A percentile compares a stretch with the other conserved stretches of the same genome.
Conservation (phyloP, 2,113 vertebrate genomes). For the Raja brachyura region DNA sequence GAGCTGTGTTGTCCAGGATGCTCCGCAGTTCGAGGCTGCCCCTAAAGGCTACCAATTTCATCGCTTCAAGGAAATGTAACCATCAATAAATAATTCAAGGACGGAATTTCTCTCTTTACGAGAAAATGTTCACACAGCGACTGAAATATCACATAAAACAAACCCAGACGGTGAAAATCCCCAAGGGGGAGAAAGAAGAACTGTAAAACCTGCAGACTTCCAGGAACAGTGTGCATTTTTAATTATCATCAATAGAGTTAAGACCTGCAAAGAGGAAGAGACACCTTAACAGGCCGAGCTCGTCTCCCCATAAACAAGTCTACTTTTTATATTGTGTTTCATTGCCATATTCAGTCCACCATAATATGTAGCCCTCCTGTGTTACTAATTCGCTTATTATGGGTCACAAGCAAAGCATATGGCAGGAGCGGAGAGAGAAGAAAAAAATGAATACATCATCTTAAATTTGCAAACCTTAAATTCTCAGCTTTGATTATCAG, state of each 20-base stretch:
- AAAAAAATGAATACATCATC: slow-evolving; percentile 22
- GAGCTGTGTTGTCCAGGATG: no score
- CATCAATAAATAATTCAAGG: background rate
- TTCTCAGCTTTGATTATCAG: slow-evolving; percentile 35
- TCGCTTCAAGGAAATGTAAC: background rate
- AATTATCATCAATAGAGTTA: slow-evolving; percentile 2
- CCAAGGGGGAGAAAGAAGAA: background rate
- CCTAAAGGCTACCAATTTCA: background rate
- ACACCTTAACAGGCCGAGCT: background rate
- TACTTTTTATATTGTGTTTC: background rate
- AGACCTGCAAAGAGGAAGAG: background rate
- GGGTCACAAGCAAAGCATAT: slow-evolving; percentile 22
- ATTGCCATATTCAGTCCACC: background rate
- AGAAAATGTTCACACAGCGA: background rate
- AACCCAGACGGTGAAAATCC: background rate
- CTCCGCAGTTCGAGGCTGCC: no score
- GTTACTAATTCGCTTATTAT: slow-evolving; percentile 31
- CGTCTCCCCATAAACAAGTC: background rate
- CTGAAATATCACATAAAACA: slow-evolving; percentile 13
- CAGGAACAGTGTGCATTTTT: background rate
- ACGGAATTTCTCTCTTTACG: background rate
- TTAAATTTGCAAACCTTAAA: slow-evolving; percentile 36
- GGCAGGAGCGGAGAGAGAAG: no score
- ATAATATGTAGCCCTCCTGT: background rate
- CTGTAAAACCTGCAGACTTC: background rate